Base-by-base conservation (phyloP, 2,113 vertebrate genomes). In the Prunella himalayana region DNA sequence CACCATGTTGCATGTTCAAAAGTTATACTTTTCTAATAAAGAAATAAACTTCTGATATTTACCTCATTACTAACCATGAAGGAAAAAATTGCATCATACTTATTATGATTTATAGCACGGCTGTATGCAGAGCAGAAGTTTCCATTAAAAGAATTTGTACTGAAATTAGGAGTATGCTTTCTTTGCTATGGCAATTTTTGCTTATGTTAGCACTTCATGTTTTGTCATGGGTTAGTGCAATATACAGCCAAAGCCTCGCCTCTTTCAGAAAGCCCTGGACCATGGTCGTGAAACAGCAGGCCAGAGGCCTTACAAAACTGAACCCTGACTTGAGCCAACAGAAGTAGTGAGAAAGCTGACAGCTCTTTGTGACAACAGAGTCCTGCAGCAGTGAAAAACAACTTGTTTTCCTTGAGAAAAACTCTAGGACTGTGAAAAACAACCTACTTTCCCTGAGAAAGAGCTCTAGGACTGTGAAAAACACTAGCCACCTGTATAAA, bases 21-120 rank as follows among this genome's bases (percentile, higher is more conserved):
- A 31, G 22, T 84, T 7, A 0, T n/a, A 65, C 17, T 54, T 95
- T 88, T 69, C 69, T 78, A 57, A 78, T 70, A 80, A 84, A 78
- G 42, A 70, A 90, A 91, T 78, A 82, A 94, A 78, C 60, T 81
- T 91, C 21, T 56, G 41, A 70, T 86, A 69, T 91, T 91, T 89
- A 80, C 19, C n/a, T 33, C 7, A 31, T 86, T 65, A 61, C 8
- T 63, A 49, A 56, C 77, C 24, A 10, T 35, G 39, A 91, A 78
- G 37, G 21, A 54, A 92, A 84, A 92, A 45, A 8, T 28, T 79
- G 6, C 33, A 35, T 71, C 2, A 90, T 47, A 63, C 16, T 79
- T 82, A 78, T 78, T 83, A 68, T 54, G 45, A 73, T 89, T 77
- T 69, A 73, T 65, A 61, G 13, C 41, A 82, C 27, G 11, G 18